Evolutionary conservation across 2,888 invertebrate genomes (phyloP), one percentile per base, ranked within the genome.

Genomic region (Melanargia galathea): DNA sequence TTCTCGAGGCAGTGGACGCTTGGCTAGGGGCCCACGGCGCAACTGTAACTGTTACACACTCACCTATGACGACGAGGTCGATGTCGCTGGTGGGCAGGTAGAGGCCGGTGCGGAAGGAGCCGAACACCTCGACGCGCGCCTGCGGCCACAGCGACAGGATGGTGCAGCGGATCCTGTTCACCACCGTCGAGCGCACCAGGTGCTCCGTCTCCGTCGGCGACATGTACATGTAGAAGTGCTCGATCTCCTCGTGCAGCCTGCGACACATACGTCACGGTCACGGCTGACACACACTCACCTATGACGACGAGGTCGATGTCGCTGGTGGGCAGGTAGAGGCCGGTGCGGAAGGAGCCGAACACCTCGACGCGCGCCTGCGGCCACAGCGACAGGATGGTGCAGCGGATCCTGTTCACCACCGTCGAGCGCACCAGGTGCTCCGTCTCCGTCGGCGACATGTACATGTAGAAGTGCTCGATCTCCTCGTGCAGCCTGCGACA

Each of bases 341-440:
- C 98, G 69, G 99, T 99, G 75, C 97, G 95, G 92, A 98, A 99
- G 79, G 98, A 98, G 78, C 99, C 99, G 92, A 99, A 99, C 78
- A 99, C 96, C 92, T 99, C 98, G 71, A 99, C 98, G 84, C 96
- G 93, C 65, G 98, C 97, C 81, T 96, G 95, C 65, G 97, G 97
- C 98, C 98, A 99, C 76, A 98, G 93, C 77, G 95, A 93, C 71
- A 95, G 92, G 80, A 99, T 97, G 68, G 97, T 96, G 76, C 94
- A 92, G 79, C 96, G 95, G 83, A 99, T 98, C 77, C 97, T 94
- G 77, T 94, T 94, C 72, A 98, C 97, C 67, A 99, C 98, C 77
- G 96, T 95, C 60, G 96, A 93, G 68, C 99, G 94, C 85, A 99
- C 95, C 80, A 94, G 92, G 87, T 97, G 97, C 86, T 99, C 99